Conservation (phyloP, 2,113 vertebrate species). For the Malurus alboscapulatus region DNA sequence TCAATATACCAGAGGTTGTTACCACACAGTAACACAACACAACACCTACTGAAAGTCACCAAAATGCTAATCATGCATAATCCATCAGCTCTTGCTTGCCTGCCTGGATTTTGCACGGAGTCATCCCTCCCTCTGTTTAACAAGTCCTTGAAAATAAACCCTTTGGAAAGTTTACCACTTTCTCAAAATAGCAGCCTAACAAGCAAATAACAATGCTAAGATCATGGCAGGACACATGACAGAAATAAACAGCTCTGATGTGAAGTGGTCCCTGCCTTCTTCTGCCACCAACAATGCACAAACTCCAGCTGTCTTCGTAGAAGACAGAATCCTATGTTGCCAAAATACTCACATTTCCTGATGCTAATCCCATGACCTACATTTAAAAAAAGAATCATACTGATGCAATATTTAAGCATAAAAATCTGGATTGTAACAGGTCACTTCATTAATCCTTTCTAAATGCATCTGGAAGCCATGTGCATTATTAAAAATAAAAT, state of each 20-base stretch:
- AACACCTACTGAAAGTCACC: not conserved
- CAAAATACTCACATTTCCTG: conserved; percentile 16
- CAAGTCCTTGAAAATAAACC: not conserved
- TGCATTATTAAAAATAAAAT: not conserved
- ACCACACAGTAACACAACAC: not conserved
- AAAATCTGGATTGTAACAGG: conserved; percentile 32
- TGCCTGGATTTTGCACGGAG: not conserved
- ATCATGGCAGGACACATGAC: not conserved
- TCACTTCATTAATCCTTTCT: conserved; percentile 25
- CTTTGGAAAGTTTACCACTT: not conserved
- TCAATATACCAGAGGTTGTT: not conserved
- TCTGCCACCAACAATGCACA: not conserved
- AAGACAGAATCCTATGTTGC: not conserved
- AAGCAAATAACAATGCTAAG: not conserved
- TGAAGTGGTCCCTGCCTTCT: not conserved
- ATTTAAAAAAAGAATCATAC: not conserved
- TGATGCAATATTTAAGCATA: conserved; percentile 35
- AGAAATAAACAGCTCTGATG: not conserved
- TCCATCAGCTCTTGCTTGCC: not conserved
- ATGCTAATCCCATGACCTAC: conserved; percentile 43
- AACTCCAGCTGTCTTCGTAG: not conserved
- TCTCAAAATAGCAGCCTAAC: not conserved
- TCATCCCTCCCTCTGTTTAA: not conserved
- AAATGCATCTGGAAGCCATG: not conserved
- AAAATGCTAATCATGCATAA: not conserved